Evolutionary conservation across 2,888 invertebrate genomes (phyloP), one percentile per base, ranked within the genome.

Genomic region (Synanthedon formicaeformis): DNA sequence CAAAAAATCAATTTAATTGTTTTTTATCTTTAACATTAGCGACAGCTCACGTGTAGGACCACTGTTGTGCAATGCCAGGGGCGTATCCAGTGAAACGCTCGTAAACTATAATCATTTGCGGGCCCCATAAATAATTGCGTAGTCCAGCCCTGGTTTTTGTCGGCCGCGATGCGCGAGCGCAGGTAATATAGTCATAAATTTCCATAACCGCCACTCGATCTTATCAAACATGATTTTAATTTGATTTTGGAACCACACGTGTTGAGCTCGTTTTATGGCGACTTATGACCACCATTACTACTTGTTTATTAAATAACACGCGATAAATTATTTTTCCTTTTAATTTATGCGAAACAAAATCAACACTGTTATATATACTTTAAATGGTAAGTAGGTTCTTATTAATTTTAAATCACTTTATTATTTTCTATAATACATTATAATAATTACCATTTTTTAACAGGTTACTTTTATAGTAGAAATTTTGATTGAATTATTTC

Each of bases 131-230:
- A 87, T 86, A 86, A 86, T 84, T 85, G 78, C 78, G 73, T 67
- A 70, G 76, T 73, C 73, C 78, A 77, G 76, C 68, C 75, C 81
- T 75, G 78, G 78, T 82, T 84, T 81, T 84, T 81, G 80, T 81
- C 77, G 77, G 78, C 61, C 66, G 69, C 67, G 76, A 73, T 83
- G 86, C 84, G 83, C 79, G 70, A 65, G 82, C 81, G 82, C 86
- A 86, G 85, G 86, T 87, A 87, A 87, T 87, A 87, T 86, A 87
- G 87, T 86, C 87, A 87, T 86, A 87, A 87, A 87, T 87, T 86
- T 85, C 82, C 85, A 86, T 87, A 87, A 86, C 86, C 82, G 84
- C 85, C 86, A 85, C 79, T 84, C 84, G 87, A 87, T 87, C 82
- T 86, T 87, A 87, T 87, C 86, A 84, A 85, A 84, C 83, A 85